Base-by-base conservation (phyloP, 2,888 invertebrate species). In the Oxycera nigricornis region DNA sequence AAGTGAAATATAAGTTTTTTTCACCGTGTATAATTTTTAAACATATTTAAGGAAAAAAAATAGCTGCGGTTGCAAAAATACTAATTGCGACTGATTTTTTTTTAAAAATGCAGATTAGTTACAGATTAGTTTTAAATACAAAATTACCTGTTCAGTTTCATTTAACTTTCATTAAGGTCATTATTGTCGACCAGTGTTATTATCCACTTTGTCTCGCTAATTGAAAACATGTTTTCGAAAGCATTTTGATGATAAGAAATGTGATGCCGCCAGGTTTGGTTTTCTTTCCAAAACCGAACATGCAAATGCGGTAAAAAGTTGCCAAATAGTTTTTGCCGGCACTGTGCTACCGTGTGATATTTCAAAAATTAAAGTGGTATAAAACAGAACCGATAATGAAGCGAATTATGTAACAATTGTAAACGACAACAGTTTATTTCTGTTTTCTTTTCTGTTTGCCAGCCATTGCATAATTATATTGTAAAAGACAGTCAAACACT, bases 361-460 rank as follows among this genome's bases (percentile, higher is more conserved):
- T n/a, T n/a, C n/a, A n/a, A n/a, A n/a, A n/a, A n/a, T 14, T 9
- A 39, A 39, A 39, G 14, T 39, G 14, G 0, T 14, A 39, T 0
- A 39, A 50, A 50, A 50, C 50, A 55, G 22, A 46, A 46, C 24
- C 3, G 24, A 24, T 24, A 55, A 55, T 55, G 6, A 55, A 3
- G 17, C 24, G 17, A 55, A 55, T 55, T 55, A 55, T 24, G 24
- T 24, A 55, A 55, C 17, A 22, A 17, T 55, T 55, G 39, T 39
- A 55, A 55, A 55, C 24, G 55, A 55, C 55, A 55, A 55, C 20
- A 55, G 24, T 55, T 55, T 55, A 55, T 55, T 55, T 55, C 24
- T 55, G 4, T 50, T 50, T 50, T 17, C 14, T 50, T 50, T 50
- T 50, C 17, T 50, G 6, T 55, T 24, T 4, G 24, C 55, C 24